Evolutionary conservation across 2,113 vertebrate genomes (phyloP), one percentile per base, ranked within the genome.

Genomic region (Ciconia maguari): DNA sequence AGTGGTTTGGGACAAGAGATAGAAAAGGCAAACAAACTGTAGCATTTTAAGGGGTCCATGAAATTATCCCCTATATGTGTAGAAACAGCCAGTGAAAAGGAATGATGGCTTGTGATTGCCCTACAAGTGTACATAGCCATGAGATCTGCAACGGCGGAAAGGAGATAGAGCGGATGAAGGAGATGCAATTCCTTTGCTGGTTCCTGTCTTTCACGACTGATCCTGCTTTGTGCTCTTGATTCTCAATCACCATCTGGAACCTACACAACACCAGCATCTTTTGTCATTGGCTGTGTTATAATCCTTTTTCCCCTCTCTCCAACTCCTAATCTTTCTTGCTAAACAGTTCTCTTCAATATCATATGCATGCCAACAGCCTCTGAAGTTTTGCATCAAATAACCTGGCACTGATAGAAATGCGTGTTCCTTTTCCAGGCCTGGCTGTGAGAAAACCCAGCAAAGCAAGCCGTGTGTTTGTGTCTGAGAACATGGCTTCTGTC

Each of bases 361-460:
- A 49, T 36, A 89, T 3, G 24, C 55, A 66, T 26, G 54, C 34
- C 61, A 79, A 66, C 74, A 85, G 52, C 17, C 26, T 89, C 94
- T 87, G 83, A 96, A 89, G 71, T 95, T 96, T 69, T 48, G 11
- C 24, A 85, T 95, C 72, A 95, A 94, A 97, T 93, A 93, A 87
- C 75, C 32, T 92, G 41, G 68, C 89, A 89, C 68, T 94, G 95
- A 94, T 81, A 65, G 93, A 98, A 87, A 92, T 27, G n/a, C 92
- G 77, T 95, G 61, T 91, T 97, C 95, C 94, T 97, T 95, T 96
- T 98, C 94, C 72, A 96, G 94, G 78, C 83, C 70, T 71, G 76
- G 60, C 92, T 96, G 96, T 98, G 97, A 98, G 97, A 98, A 98
- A 94, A 62, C 74, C 68, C 94, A 97, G 90, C 60, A 97, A 96